Evolutionary conservation across 2,888 invertebrate genomes (phyloP), one percentile per base, ranked within the genome.

Genomic region (Torymus aiolomorphi): DNA sequence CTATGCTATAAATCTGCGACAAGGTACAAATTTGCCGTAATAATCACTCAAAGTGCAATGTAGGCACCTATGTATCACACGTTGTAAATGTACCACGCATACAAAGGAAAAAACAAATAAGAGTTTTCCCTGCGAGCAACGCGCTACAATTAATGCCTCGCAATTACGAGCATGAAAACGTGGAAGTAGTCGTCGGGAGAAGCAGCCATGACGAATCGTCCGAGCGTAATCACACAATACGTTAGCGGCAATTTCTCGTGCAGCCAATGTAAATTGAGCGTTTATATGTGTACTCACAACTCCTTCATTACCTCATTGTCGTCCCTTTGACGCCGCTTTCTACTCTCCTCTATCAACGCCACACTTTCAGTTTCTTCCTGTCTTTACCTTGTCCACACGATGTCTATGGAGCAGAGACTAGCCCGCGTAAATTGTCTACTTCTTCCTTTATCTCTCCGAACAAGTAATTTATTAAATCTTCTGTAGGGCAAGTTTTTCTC

Each of bases 241-340:
- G 42, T 69, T 18, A 14, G 20, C 16, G 14, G 2, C 12, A 24
- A 14, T 31, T 20, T 71, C 20, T 49, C 63, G 24, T 16, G 42
- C 59, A 10, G 18, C 16, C 18, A 12, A 59, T 57, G 24, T 69
- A 74, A 78, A 70, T 70, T 63, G 69, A 74, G 57, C 74, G 51
- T 54, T 51, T 56, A 75, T 59, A n/a, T 49, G 11, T 70, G 13
- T 11, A n/a, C 13, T 18, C 20, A 14, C n/a, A 24, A 14, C 18
- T 56, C 74, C 51, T 65, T 71, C 57, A 70, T 80, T 70, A 71
- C 71, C 65, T 63, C 79, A 63, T 75, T 75, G 73, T 74, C 75
- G 73, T 74, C 75, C 63, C 70, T 75, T 79, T 65, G 65, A 78
- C 51, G 49, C 62, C 59, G 14, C 78, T 78, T 78, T 73, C 78